Evolutionary conservation across 2,888 invertebrate species (phyloP), one percentile per base, ranked within the genome.

Genomic region (Gryllus longicercus): DNA sequence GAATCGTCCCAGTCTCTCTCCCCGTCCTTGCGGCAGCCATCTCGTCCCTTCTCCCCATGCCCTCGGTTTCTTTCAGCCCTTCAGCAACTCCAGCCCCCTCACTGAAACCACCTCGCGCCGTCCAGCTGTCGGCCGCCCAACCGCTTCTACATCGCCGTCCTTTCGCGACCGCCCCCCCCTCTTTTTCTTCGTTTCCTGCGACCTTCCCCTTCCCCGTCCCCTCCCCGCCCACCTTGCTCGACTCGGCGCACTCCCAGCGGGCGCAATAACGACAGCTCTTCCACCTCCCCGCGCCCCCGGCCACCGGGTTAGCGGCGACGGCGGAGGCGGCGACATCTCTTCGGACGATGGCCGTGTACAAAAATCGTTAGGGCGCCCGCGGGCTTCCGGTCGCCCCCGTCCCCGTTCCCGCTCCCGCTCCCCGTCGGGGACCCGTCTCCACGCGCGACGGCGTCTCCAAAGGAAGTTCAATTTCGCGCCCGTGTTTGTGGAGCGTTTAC

Each of bases 391-490:
- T 63, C 63, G 63, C 14, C 63, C 16, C 63, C 14, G 14, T 14
- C 12, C 63, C 63, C 14, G 14, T n/a, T 12, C 63, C 63, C 63
- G 63, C 63, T 14, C 10, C 63, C n/a, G 16, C 63, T 63, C 63
- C 63, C n/a, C 63, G n/a, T n/a, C 63, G 63, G 16, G 11, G 38
- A 38, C 38, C 38, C 38, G 38, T 38, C 38, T 8, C 38, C 38
- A 38, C 63, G n/a, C 63, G n/a, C 63, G 4, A 63, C 14, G n/a
- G n/a, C 63, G 16, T n/a, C n/a, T 63, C 63, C 14, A 63, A 63
- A 63, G 63, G 63, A 63, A 63, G 63, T 63, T 63, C 63, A 63
- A 63, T 63, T 63, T 63, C 63, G 63, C 63, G 63, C 63, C n/a
- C 63, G 63, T 63, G 63, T 8, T 63, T 63, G 63, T 63, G 63